Base-by-base conservation (phyloP, 2,113 vertebrate species). In the Siphamia tubifer region DNA sequence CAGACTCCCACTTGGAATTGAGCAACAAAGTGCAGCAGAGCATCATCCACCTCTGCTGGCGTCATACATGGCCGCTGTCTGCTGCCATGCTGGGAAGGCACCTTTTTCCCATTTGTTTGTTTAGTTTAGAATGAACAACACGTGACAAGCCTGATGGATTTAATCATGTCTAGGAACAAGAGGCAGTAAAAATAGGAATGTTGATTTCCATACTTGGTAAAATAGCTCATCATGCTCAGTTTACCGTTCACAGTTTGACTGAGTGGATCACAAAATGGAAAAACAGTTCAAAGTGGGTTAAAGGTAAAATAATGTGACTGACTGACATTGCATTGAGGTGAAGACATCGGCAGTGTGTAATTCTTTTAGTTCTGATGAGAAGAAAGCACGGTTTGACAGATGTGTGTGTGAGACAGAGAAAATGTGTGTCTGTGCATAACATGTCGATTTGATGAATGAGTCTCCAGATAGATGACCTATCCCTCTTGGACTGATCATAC, bases 71-170 rank as follows among this genome's bases (percentile, higher is more conserved):
- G 25, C 9, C 51, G 24, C 72, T 62, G 44, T 54, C 73, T 53
- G 52, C 39, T 19, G 17, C 62, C 83, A 45, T 60, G 77, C 79
- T 65, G 72, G 27, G 58, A 58, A 24, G 27, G 53, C 58, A 61
- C 44, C 62, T 56, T 55, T 68, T 56, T 68, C 66, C 28, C 21
- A 71, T 75, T 72, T 77, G 71, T 83, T 83, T 82, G 54, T 86
- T 71, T 61, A 76, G 57, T 15, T 42, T 17, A 62, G 35, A 15
- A 25, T 17, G 55, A 64, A 45, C 17, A 44, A 8, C 21, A 13
- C 0, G 12, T 13, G 32, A 20, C 38, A 16, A 16, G 23, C 17
- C 42, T 52, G 20, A 36, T 1, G 32, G 55, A 51, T 69, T 58
- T 55, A 51, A 36, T 60, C 20, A 54, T 56, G 56, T 57, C 53